phyloP scores from a whole-genome alignment of 2,888 invertebrate genomes.

The Choreutis nemorana region DNA sequence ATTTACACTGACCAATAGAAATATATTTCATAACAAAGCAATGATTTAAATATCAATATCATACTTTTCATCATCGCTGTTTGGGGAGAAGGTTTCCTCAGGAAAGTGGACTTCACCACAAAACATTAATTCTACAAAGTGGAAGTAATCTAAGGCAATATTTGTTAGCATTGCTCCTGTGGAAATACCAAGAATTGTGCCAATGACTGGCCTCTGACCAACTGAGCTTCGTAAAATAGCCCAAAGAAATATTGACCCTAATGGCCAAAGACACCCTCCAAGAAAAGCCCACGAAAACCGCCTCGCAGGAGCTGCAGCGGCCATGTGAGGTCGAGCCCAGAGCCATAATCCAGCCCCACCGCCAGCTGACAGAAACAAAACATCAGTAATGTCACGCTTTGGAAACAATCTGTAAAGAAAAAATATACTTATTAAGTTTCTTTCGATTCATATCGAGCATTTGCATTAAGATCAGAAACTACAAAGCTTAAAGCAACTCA shows the following conservation, averaged over 20 bases:
- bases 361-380: conserved; percentile 80
- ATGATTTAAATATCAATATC: conserved; percentile 48
- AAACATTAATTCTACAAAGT: conserved; percentile 68
- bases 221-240: conserved; percentile 83
- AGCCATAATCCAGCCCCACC: conserved; percentile 85
- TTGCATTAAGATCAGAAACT: conserved; percentile 1
- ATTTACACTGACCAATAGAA: conserved; percentile 12
- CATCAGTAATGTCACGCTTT: conserved; percentile 79
- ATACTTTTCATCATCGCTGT: conserved; percentile 64
- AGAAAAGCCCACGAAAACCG: conserved; percentile 76
- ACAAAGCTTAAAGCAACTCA: conserved; percentile 22
- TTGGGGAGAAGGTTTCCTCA: conserved; percentile 50
- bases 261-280: conserved; percentile 83
- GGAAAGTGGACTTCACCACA: conserved; percentile 58
- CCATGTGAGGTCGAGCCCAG: conserved; percentile 81
- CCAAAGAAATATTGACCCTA: conserved; percentile 90
- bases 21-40: conserved; percentile 5
- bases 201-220: conserved; percentile 72
- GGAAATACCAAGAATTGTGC: conserved; percentile 74
- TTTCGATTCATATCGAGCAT: too few species aligned
- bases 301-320: conserved; percentile 67
- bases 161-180: conserved; percentile 72
- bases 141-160: conserved; percentile 70
- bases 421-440: too few species aligned
- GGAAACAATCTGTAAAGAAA: conserved; percentile 71